Base-by-base conservation (phyloP, 2,797 vertebrate genomes). In the Phrynocephalus forsythii region DNA sequence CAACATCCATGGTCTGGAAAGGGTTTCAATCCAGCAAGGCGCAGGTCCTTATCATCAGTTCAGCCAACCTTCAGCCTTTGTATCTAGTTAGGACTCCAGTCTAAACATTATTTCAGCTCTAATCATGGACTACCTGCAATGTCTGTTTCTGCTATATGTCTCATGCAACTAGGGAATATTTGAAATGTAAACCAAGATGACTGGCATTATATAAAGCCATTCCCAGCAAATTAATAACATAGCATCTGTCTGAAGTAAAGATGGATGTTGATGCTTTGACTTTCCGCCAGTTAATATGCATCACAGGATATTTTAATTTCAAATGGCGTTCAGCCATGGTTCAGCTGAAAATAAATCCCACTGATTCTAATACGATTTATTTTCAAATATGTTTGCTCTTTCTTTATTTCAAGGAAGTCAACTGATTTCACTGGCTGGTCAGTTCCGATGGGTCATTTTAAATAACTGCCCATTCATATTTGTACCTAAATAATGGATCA, bases 81-180 rank as follows among this genome's bases (percentile, higher is more conserved):
- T 18, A 15, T 63, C 60, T 20, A 63, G 60, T 56, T 56, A 56
- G 52, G 52, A 13, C 52, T 56, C 9, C 52, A 56, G 9, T 13
- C 52, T 56, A 56, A 56, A 56, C 52, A 56, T 56, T 56, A 9
- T 56, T 56, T 56, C 52, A 56, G 52, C 13, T 56, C 2, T 56
- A 56, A 56, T 56, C 6, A 56, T 56, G 52, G 52, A 13, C 52
- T 56, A 56, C 52, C 52, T 56, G 52, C 13, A 56, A 56, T 56
- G 52, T 56, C n/a, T 10, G 11, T 89, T 87, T 67, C 81, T 13
- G 4, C 52, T 66, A 28, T 84, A 44, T 77, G 72, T 10, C 0
- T 6, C 76, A 50, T n/a, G 86, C 66, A 86, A 84, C 82, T 44
- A 80, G 44, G 44, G 44, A 26, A 87, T 84, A 67, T 11, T 11